Conservation (phyloP, 2,113 vertebrate genomes). For the Atlantisia rogersi region DNA sequence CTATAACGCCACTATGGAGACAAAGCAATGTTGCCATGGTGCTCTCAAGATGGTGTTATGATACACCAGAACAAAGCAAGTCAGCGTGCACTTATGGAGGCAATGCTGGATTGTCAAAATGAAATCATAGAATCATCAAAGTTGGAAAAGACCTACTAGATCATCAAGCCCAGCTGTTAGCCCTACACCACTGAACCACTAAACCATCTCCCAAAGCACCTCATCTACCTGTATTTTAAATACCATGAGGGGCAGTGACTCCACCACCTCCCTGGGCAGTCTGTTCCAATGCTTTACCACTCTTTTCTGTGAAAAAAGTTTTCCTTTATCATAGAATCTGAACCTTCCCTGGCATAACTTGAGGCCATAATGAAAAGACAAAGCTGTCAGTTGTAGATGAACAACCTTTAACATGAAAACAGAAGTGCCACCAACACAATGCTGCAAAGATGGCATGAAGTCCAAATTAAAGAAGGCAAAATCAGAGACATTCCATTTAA, state of each 20-base stretch:
- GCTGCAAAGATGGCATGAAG: neutral
- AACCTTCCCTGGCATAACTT: no score
- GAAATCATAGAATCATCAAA: neutral
- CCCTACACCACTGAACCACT: no score
- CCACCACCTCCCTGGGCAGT: no score
- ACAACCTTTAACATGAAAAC: neutral
- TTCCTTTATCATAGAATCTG: no score
- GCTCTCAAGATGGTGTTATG: neutral
- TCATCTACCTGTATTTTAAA: no score
- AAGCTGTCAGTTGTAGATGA: neutral
- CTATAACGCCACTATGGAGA: neutral
- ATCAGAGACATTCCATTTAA: neutral
- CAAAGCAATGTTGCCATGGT: constrained; percentile 10
- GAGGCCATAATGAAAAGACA: neutral
- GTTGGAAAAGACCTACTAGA: no score
- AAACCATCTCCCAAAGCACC: no score
- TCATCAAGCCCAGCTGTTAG: no score
- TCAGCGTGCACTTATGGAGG: neutral
- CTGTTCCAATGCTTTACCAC: no score
- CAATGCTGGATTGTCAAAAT: neutral
- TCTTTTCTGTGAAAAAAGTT: no score
- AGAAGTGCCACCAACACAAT: neutral
- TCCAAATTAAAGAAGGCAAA: constrained; percentile 18
- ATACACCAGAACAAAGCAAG: neutral
- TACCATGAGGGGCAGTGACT: no score